phyloP scores from a whole-genome alignment of 37 sponge, comb jelly and placozoan species.

The Cliona cf. orientalis region DNA sequence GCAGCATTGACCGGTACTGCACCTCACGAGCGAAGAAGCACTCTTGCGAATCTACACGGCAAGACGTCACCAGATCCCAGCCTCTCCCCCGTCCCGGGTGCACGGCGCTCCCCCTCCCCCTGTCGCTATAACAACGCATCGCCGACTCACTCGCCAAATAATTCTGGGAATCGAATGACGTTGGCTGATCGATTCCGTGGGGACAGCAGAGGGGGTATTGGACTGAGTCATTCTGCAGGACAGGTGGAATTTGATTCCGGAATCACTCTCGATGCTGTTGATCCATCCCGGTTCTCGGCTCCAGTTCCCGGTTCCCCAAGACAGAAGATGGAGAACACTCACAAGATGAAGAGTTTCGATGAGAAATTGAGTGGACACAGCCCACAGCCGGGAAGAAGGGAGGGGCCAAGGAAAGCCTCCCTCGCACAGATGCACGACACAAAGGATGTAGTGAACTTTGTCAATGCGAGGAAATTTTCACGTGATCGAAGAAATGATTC shows the following conservation, averaged over 20 bases:
- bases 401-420: background rate
- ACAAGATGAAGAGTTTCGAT: background rate
- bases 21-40: background rate
- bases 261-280: background rate
- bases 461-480: background rate
- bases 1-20: background rate
- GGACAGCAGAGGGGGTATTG: background rate
- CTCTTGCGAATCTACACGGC: background rate
- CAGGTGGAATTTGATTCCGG: slow-evolving; percentile 14
- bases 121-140: background rate
- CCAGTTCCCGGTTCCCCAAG: background rate
- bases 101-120: background rate
- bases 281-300: slow-evolving; percentile 18
- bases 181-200: background rate
- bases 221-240: background rate
- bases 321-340: background rate
- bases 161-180: background rate
- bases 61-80: background rate
- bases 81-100: background rate
- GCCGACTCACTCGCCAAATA: background rate
- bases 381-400: background rate
- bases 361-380: background rate
- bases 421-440: slow-evolving; percentile 13
- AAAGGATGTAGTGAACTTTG: no score
- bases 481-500: background rate